Base-by-base conservation (phyloP, 2,888 invertebrate genomes). In the Caenorhabditis doughertyi region DNA sequence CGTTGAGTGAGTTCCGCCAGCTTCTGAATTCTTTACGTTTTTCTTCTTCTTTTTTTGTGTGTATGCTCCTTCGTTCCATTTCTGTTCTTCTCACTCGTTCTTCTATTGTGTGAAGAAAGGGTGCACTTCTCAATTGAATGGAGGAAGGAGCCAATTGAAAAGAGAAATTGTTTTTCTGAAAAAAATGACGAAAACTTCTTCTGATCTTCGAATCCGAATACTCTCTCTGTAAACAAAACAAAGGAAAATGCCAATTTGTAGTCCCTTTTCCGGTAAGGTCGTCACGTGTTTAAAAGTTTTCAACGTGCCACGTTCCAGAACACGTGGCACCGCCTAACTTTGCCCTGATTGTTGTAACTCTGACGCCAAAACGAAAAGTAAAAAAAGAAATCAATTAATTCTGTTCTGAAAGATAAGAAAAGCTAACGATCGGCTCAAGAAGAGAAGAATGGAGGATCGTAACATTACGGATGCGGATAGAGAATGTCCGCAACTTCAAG, bases 401-500 rank as follows among this genome's bases (percentile, higher is more conserved):
- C 65, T 21, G 49, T 39, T 27, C 8, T 16, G 44, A 9, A 16
- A n/a, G 21, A 65, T 65, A 65, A 65, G 49, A 62, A 72, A 62
- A 51, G 72, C 62, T 25, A 62, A 27, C 49, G 39, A 39, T 72
- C 72, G 72, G 72, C 72, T 72, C 72, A 35, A 53, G n/a, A n/a
- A n/a, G n/a, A n/a, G n/a, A 21, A 55, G 53, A 53, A 79, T 79
- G 82, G 79, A 83, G 51, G 83, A 83, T 65, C 83, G 84, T 74
- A 84, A 84, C 72, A 82, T 85, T 39, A 85, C 85, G 29, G 83
- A 85, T n/a, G 85, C 81, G 9, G 85, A 85, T 67, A 44, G 71
- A 13, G 70, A 74, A 21, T 83, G 83, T 47, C 85, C 85, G 55
- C 53, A 74, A 35, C 71, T 68, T 16, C 51, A 65, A 3, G 77